phyloP scores from a whole-genome alignment of 2,797 vertebrate species.

The Phalloptychus januarius region DNA sequence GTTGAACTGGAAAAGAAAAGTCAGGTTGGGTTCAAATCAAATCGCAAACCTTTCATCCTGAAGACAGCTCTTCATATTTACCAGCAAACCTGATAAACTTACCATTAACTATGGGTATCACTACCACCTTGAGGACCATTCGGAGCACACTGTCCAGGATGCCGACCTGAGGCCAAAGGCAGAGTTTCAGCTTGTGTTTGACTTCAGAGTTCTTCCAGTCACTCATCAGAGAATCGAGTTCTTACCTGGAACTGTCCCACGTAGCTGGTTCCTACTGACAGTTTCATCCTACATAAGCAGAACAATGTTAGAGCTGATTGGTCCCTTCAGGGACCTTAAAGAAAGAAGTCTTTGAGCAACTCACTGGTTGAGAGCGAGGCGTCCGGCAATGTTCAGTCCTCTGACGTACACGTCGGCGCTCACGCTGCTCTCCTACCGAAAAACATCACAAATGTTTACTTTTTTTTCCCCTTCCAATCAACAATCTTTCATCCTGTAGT shows the following conservation, averaged over 20 bases:
- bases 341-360: conserved; percentile 27
- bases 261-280: conserved; percentile 72
- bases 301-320: conserved; percentile 31
- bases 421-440: conserved; percentile 71
- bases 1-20: conserved; percentile 46
- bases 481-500: neutral
- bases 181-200: conserved; percentile 1
- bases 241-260: conserved; percentile 80
- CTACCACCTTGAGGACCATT: conserved; percentile 66
- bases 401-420: conserved; percentile 64
- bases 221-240: neutral
- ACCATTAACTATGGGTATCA: conserved; percentile 79
- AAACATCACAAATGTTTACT: neutral
- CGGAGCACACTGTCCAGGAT: conserved; percentile 64
- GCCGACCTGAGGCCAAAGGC: conserved; percentile 62
- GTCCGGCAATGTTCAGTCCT: conserved; percentile 66
- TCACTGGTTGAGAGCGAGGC: conserved; percentile 75
- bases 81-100: conserved; percentile 17
- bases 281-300: conserved; percentile 67
- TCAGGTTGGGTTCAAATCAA: neutral
- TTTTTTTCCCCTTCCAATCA: neutral
- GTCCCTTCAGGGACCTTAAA: conserved; percentile 7
- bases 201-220: neutral
- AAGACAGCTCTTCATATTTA: neutral
- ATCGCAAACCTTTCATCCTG: neutral